phyloP scores from a whole-genome alignment of 2,113 vertebrate genomes.

The Catharus fuscescens region DNA sequence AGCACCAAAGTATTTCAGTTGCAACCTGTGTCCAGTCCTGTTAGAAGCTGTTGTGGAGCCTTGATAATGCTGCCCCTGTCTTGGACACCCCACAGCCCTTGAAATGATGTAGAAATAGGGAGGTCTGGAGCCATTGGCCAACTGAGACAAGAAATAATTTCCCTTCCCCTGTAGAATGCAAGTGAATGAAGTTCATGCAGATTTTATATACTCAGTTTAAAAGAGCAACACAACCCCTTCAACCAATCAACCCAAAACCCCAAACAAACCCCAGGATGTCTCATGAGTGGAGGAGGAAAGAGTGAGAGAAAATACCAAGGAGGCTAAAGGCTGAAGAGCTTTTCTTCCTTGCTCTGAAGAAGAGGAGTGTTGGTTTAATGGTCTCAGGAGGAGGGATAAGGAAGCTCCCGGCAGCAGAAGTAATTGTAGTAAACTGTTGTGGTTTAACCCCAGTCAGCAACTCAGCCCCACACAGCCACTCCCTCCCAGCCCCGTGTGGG shows the following conservation, averaged over 20 bases:
- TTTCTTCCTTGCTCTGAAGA: constrained; percentile 31
- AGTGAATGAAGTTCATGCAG: neutral
- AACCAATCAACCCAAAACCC: neutral
- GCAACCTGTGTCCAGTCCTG: neutral
- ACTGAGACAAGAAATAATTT: neutral
- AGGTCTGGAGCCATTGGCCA: neutral
- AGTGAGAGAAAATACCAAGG: neutral
- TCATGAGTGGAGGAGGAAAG: neutral
- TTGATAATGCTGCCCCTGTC: neutral
- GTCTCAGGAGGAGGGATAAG: constrained; percentile 26
- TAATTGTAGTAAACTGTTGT: constrained; percentile 32
- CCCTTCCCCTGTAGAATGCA: neutral
- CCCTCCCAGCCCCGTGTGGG: neutral
- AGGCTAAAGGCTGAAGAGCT: neutral
- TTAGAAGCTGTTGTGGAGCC: neutral
- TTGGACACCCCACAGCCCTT: neutral
- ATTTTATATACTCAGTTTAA: neutral
- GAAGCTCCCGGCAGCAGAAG: constrained; percentile 12
- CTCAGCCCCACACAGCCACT: neutral
- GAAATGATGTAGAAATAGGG: neutral
- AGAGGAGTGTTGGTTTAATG: constrained; percentile 18
- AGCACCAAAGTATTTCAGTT: neutral
- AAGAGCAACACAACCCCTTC: neutral
- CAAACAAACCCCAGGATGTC: neutral
- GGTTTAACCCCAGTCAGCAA: neutral